Base-by-base conservation (phyloP, 2,113 vertebrate species). In the Epinephelus fuscoguttatus region DNA sequence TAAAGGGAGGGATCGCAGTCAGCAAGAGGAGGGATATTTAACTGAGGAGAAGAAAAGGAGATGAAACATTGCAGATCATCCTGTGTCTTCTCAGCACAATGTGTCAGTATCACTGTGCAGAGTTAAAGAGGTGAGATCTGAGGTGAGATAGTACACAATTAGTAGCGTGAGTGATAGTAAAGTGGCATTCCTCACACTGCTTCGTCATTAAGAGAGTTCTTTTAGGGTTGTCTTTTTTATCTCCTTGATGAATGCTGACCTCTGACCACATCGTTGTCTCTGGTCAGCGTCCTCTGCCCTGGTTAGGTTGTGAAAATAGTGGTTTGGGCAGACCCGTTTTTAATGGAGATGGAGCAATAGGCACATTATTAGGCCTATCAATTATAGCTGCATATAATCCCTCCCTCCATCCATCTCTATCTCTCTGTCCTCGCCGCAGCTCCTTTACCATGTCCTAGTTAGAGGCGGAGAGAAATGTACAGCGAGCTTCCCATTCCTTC, bases 161-260 rank as follows among this genome's bases (percentile, higher is more conserved):
- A 70, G 60, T 8, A 3, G 23, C 12, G 60, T 73, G 81, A 86
- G 60, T 81, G 78, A 91, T 75, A 55, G 59, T 69, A 74, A 61
- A 79, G 33, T 17, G 21, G 53, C 60, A 80, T 86, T 84, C 85
- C 47, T 61, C 66, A 56, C 2, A 49, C 40, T 84, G 83, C 81
- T 77, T 85, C 0, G 2, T 59, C 73, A 69, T 11, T 42, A 59
- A 40, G 78, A 73, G 75, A 50, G 45, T 53, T 63, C 37, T 52
- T 55, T 60, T 59, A 23, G 45, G 50, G 30, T 42, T 85, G 79
- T 78, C 72, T 63, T 60, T 85, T 84, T 90, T 90, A 92, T 92
- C 89, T 92, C 76, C 12, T 37, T 92, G 88, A 93, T 86, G 55
- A 89, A 90, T 88, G 83, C 42, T 78, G 86, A 89, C 92, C 91